Evolutionary conservation across 2,888 invertebrate genomes (phyloP), one percentile per base, ranked within the genome.

Genomic region (Callosobruchus maculatus): DNA sequence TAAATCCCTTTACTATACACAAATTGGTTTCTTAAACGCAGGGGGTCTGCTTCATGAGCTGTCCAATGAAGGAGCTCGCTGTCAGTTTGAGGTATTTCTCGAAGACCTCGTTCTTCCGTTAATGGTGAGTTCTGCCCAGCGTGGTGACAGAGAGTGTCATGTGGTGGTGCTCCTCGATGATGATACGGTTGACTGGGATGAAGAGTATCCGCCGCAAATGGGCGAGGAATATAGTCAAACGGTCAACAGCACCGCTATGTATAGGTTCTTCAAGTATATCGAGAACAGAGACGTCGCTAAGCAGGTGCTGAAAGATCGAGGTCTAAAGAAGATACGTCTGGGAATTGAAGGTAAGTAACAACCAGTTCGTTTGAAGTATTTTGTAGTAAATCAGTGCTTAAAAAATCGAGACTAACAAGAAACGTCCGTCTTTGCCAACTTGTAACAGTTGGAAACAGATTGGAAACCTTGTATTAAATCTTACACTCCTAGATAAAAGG

Each of bases 271-370:
- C 90, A 99, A 99, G 86, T 99, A 99, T 88, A 98, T 99, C 77
- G 99, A 99, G 87, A 99, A 99, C 86, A 90, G 99, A 72, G 99
- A 99, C 86, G 99, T 99, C 5, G 99, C 99, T 7, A 99, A 99
- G 84, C 97, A 97, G 86, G 99, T 99, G 26, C 93, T 99, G 91
- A 99, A 99, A 85, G 99, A 99, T 85, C 91, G 99, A 70, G 99
- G 99, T 0, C 89, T 99, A 74, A 99, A 99, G 88, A 99, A 99
- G 86, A 99, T 99, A 79, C 93, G 99, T 0, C 91, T 99, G 22
- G 99, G 99, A 5, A 99, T 99, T 76, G 99, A 99, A 89, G 99
- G 87, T 86, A 78, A 76, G 75, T 67, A 31, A 5, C 18, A 22
- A 3, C 49, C 49, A 49, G 49, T 13, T 49, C 49, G 13, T 18